Percentiles rank a stretch among this genome's conserved stretches.
phyloP scores from a whole-genome alignment of 2,113 vertebrate species.

The Chloropsis hardwickii region DNA sequence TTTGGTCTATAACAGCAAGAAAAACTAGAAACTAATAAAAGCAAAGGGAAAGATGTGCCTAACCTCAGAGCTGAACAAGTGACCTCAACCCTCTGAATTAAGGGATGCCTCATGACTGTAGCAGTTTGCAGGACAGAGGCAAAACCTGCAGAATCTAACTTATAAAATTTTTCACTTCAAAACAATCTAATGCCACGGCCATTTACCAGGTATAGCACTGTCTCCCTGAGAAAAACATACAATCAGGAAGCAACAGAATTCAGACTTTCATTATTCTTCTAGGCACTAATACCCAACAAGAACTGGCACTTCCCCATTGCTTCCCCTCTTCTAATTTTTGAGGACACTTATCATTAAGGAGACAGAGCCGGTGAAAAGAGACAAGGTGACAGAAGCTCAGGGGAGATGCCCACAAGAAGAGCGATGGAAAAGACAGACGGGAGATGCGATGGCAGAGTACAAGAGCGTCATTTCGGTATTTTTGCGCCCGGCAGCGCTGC shows the following conservation, averaged over 20 bases:
- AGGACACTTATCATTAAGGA: no score
- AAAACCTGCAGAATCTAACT: neutral
- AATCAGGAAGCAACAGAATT: neutral
- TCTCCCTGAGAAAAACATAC: accelerated
- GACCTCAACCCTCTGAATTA: neutral
- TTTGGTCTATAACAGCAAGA: neutral
- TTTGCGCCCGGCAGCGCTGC: accelerated
- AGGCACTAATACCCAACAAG: accelerated
- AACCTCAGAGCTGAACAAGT: neutral
- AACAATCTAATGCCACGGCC: accelerated
- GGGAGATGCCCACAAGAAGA: accelerated
- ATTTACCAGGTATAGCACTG: neutral
- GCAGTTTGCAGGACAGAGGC: neutral
- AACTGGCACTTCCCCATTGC: accelerated
- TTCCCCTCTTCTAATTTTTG: accelerated
- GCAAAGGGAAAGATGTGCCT: neutral
- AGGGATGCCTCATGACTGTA: neutral
- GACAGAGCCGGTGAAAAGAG: neutral
- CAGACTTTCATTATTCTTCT: accelerated
- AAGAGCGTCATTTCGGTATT: accelerated
- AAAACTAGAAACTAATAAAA: neutral
- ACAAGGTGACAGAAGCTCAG: accelerated
- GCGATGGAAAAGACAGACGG: accelerated
- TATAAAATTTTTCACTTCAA: neutral
- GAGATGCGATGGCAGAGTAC: accelerated